Evolutionary conservation across 2,888 invertebrate genomes (phyloP), one percentile per base, ranked within the genome.

Genomic region (Drosophila histrio): DNA sequence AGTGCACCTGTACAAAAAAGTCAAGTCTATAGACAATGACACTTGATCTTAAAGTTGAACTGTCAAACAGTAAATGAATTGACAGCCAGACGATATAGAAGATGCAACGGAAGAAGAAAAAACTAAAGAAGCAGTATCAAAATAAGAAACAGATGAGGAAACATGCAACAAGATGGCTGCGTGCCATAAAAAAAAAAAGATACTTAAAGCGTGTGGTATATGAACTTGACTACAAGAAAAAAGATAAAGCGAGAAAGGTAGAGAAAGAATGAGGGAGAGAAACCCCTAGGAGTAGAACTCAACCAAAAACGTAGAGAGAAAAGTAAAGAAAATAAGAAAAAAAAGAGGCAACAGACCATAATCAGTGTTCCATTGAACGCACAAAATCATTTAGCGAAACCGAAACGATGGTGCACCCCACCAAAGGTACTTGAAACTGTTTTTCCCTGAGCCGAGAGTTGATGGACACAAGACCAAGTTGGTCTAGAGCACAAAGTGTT

Each of bases 331-430:
- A 72, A 21, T 13, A 38, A 30, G 36, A 73, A 67, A 74, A 67
- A 53, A 69, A 67, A 65, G 69, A 59, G 64, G 64, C 67, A 70
- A 66, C 56, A 72, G 63, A 89, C 82, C 82, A 89, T 87, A 90
- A 85, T 90, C 91, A 91, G 82, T 91, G 90, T 91, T 92, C 91
- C 91, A 90, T 91, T 92, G 91, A 91, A 91, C 87, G 91, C 91
- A 87, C 91, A 91, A 91, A 91, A 91, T 91, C 91, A 91, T 91
- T 91, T 91, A 91, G 91, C 91, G 91, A 90, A 91, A 91, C 91
- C 90, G 79, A 89, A 82, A 75, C 69, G 74, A 75, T 30, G 39
- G 60, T 78, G 71, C 79, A 79, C 73, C 77, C 81, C 77, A 73
- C 66, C 69, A 72, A 79, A 77, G 74, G 76, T 73, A 85, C 85